Percentiles rank a stretch among this genome's conserved stretches.
phyloP scores from a whole-genome alignment of 1,140 invertebrate species.

The Schlechtendalia chinensis region DNA sequence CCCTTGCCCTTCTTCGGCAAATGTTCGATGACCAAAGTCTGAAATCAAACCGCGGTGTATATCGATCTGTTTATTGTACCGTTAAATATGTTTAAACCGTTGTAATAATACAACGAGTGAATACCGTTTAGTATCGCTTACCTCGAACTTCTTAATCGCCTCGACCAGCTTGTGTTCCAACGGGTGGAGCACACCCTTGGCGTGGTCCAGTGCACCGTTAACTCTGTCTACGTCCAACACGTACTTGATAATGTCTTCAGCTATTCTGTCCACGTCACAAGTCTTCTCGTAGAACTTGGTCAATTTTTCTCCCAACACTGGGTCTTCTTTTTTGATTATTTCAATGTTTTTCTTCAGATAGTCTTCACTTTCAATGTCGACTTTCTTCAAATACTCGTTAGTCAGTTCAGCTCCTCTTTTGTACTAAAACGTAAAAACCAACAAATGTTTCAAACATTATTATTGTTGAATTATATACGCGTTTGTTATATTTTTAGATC shows the following conservation, averaged over 20 bases:
- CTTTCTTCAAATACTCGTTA: neutral
- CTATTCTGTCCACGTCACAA: neutral
- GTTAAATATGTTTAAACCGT: neutral
- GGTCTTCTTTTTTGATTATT: constrained; percentile 18
- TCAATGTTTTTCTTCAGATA: constrained; percentile 10
- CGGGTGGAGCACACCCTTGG: neutral
- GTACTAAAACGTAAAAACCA: neutral
- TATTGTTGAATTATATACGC: neutral
- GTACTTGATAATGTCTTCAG: constrained; percentile 41
- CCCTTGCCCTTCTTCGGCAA: constrained; percentile 13
- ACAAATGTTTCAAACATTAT: neutral
- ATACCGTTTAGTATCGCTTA: neutral
- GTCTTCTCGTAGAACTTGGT: constrained; percentile 5
- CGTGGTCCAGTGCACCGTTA: neutral
- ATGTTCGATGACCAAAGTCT: constrained; percentile 1
- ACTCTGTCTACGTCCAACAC: constrained; percentile 1
- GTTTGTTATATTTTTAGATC: no score
- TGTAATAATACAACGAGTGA: no score
- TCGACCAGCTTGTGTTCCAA: constrained; percentile 7
- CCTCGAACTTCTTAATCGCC: constrained; percentile 18
- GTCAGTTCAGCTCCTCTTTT: neutral
- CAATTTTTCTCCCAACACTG: constrained; percentile 24
- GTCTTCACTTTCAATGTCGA: neutral
- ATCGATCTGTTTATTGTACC: no score
- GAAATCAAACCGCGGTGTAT: constrained; percentile 2